A percentile compares a stretch with the other conserved stretches of the same genome.
These are phyloP conservation scores for Ctena decussata DNA, from an alignment of 2,888 invertebrate genomes.

Conservation along the genomic window DNA sequence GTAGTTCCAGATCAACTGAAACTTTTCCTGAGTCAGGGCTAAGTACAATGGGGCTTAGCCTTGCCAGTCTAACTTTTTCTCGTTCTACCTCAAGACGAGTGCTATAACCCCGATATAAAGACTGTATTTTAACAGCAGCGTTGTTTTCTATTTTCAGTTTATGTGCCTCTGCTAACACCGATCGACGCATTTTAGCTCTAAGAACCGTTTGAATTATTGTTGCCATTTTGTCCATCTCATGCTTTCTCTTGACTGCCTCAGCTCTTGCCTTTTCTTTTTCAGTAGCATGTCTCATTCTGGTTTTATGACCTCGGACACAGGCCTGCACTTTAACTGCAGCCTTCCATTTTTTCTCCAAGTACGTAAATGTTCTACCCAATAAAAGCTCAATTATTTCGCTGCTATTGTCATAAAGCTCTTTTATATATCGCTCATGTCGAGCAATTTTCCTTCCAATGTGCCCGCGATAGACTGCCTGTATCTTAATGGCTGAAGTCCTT, in stretches of 20 bases:
- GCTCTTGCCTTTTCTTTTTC: background rate
- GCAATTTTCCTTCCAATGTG: conserved; percentile 40
- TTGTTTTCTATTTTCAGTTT: conserved; percentile 19
- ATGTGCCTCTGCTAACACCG: conserved; percentile 13
- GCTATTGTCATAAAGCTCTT: conserved; percentile 30
- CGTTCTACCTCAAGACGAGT: conserved; percentile 35
- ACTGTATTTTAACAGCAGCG: conserved; percentile 54
- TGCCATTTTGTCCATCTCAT: conserved; percentile 9
- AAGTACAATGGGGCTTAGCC: conserved; percentile 43
- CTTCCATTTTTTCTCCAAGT: conserved; percentile 26
- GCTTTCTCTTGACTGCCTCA: conserved; percentile 17
- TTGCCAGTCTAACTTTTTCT: conserved; percentile 40
- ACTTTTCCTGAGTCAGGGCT: conserved; percentile 48
- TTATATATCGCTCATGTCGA: conserved; percentile 15
- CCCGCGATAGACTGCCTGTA: conserved; percentile 58
- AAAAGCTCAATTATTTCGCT: conserved; percentile 41
- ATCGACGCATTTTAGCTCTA: conserved; percentile 20
- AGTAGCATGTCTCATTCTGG: conserved; percentile 9
- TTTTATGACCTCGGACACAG: conserved; percentile 34
- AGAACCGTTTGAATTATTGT: conserved; percentile 43
- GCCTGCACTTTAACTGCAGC: conserved; percentile 48
- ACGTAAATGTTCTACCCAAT: conserved; percentile 35
- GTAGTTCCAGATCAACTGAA: conserved; percentile 47
- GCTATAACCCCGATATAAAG: conserved; percentile 52
- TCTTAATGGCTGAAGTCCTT: conserved; percentile 35